phyloP scores from a whole-genome alignment of 2,113 vertebrate species.

The Grammomys dolichurus region DNA sequence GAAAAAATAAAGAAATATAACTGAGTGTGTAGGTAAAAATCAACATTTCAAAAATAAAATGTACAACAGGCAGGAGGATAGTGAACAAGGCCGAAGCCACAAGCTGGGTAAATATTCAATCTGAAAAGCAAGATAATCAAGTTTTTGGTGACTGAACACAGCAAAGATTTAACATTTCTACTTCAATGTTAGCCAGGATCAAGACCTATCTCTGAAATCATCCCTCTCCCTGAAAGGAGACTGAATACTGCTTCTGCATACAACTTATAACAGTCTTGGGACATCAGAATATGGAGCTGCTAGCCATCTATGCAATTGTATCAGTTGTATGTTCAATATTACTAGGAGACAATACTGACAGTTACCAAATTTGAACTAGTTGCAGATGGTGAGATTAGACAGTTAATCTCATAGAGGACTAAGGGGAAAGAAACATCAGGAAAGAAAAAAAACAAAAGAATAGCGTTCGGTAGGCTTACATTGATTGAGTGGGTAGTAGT shows the following conservation, averaged over 20 bases:
- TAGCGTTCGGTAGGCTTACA: not conserved
- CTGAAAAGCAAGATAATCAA: slow-evolving; percentile 18
- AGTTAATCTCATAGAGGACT: not conserved
- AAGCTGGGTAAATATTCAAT: not conserved
- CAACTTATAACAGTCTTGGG: not conserved
- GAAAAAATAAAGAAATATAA: not conserved
- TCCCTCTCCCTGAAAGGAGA: not conserved
- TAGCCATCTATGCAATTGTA: not conserved
- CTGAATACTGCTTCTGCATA: not conserved
- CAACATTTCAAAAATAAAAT: slow-evolving; percentile 4
- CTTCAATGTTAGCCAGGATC: not conserved
- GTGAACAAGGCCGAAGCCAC: not conserved
- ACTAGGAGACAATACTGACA: not conserved
- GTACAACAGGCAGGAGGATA: not conserved
- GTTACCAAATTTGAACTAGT: not conserved
- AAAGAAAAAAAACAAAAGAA: not conserved
- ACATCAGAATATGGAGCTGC: not conserved
- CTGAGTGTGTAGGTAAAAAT: not conserved
- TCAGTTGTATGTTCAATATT: not conserved
- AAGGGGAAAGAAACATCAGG: not conserved
- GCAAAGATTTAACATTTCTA: not conserved
- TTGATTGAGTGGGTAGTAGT: not conserved
- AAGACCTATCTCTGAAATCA: not conserved
- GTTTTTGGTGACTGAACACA: not conserved
- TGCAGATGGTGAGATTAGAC: not conserved